A percentile compares a stretch with the other conserved stretches of the same genome.
These are phyloP conservation scores for Danio kyathit DNA, from an alignment of 2,797 vertebrate genomes.

Conservation along the genomic window DNA sequence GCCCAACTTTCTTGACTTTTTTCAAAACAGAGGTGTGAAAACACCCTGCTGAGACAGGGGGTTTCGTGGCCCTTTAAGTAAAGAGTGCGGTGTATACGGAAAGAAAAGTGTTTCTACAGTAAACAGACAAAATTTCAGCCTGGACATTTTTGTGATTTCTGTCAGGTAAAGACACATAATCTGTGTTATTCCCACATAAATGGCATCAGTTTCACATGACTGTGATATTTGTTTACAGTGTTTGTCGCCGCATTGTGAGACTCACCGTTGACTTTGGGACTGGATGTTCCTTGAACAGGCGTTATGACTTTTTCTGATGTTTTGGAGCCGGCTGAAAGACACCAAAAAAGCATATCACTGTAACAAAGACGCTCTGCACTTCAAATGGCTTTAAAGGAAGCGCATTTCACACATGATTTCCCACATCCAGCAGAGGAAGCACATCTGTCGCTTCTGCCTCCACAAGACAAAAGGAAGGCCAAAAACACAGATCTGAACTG, in stretches of 20 bases:
- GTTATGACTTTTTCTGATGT: constrained; percentile 90
- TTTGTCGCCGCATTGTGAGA: constrained; percentile 36
- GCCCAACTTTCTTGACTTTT: no score
- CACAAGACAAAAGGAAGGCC: constrained; percentile 9
- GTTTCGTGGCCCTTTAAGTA: no score
- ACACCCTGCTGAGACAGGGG: no score
- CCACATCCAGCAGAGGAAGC: constrained; percentile 13
- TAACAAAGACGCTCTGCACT: constrained; percentile 26
- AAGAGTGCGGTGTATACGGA: no score
- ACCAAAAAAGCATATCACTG: constrained; percentile 67
- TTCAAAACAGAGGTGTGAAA: no score
- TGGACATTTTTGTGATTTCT: no score
- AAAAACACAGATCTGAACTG: constrained; percentile 20
- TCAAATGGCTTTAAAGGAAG: constrained; percentile 24
- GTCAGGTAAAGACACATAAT: no score
- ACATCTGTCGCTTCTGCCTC: not conserved
- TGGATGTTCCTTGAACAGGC: constrained; percentile 87
- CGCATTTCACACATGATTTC: constrained; percentile 41
- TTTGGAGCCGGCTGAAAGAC: constrained; percentile 90
- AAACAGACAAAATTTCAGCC: not conserved
- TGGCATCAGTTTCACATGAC: not conserved
- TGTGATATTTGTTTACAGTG: no score
- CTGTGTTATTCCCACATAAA: not conserved
- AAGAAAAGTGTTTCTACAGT: no score
- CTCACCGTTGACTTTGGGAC: constrained; percentile 94